phyloP scores from a whole-genome alignment of 2,888 invertebrate genomes.

The Xestia xanthographa region DNA sequence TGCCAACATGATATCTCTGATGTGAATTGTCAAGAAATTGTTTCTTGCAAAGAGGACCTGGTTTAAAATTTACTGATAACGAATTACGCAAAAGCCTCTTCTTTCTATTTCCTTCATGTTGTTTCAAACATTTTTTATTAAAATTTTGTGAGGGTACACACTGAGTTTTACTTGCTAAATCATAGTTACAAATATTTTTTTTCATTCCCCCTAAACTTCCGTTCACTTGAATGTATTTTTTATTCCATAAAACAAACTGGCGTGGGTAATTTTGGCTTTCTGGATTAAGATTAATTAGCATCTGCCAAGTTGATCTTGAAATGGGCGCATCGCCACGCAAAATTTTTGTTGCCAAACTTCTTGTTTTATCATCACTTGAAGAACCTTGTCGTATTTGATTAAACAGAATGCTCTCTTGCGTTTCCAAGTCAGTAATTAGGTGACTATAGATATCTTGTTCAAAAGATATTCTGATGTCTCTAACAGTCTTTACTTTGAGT shows the following conservation, averaged over 20 bases:
- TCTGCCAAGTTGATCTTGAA: conserved; percentile 84
- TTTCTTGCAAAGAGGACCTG: conserved; percentile 90
- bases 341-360: conserved; percentile 77
- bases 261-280: conserved; percentile 73
- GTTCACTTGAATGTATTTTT: conserved; percentile 79
- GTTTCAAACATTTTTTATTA: conserved; percentile 57
- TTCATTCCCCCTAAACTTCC: conserved; percentile 84
- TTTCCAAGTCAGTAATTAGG: conserved; percentile 78
- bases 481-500: conserved; percentile 84
- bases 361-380: conserved; percentile 78
- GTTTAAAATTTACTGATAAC: conserved; percentile 86
- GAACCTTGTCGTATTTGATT: conserved; percentile 82
- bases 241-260: conserved; percentile 84
- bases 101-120: conserved; percentile 64
- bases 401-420: conserved; percentile 79
- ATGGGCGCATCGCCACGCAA: conserved; percentile 78
- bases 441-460: conserved; percentile 81
- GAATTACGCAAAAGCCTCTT: conserved; percentile 79
- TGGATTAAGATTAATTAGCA: conserved; percentile 85
- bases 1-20: conserved; percentile 85
- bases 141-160: conserved; percentile 52
- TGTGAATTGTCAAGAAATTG: conserved; percentile 82
- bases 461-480: conserved; percentile 80
- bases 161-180: conserved; percentile 71
- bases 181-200: conserved; percentile 79